Evolutionary conservation across 2,888 invertebrate species (phyloP).

Genomic region (Pinctada fucata): DNA sequence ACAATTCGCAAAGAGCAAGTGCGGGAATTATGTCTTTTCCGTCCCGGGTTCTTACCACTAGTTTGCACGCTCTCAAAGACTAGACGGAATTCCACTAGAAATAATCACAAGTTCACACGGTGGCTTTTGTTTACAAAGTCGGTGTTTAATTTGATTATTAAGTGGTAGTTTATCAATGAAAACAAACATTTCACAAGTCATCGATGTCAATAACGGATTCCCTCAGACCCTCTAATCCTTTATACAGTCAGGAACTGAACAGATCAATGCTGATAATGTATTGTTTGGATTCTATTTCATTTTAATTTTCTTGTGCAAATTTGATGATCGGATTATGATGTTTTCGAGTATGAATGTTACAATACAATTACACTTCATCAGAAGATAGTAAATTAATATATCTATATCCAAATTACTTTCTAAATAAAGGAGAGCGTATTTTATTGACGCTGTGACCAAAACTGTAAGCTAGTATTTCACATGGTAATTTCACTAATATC

Average conservation of each 20-base stretch:
- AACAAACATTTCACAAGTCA: neutral
- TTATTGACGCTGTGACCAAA: no score
- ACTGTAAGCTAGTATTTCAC: no score
- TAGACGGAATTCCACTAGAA: neutral
- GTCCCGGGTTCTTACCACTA: neutral
- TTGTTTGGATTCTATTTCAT: neutral
- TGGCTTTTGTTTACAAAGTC: slow-evolving; percentile 4
- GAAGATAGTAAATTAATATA: neutral
- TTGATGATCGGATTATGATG: neutral
- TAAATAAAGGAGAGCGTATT: no score
- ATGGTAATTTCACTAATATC: no score
- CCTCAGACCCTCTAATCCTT: no score
- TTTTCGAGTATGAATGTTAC: neutral
- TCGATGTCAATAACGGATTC: neutral
- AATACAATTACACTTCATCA: neutral
- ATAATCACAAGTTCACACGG: neutral
- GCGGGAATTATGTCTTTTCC: neutral
- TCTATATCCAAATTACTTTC: no score
- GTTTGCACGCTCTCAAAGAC: neutral
- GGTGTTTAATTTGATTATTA: neutral
- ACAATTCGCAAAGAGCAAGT: neutral
- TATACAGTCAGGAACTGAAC: no score
- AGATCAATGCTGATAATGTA: neutral
- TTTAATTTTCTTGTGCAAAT: neutral
- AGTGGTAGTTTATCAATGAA: neutral